These are phyloP conservation scores for Nesoenas mayeri DNA, from an alignment of 2,113 vertebrate genomes.

Conservation along the genomic window DNA sequence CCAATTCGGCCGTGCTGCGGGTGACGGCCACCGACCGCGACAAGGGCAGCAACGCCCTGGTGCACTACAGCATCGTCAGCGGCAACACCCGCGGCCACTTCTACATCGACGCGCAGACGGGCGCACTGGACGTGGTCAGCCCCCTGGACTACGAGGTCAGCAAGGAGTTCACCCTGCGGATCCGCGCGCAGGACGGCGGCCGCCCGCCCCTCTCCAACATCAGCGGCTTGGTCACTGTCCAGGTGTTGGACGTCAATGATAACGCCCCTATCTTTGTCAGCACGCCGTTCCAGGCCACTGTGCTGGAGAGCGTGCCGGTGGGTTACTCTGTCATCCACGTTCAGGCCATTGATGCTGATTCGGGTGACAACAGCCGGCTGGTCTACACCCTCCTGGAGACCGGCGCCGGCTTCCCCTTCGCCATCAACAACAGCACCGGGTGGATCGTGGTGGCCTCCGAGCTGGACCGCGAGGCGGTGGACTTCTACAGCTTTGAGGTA, in stretches of 20 bases:
- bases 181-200: constrained; percentile 92
- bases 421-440: constrained; percentile 92
- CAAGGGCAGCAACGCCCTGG: constrained; percentile 87
- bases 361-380: constrained; percentile 88
- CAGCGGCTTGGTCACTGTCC: constrained; percentile 90
- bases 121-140: constrained; percentile 88
- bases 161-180: constrained; percentile 90
- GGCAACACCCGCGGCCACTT: constrained; percentile 95
- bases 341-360: constrained; percentile 93
- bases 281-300: constrained; percentile 92
- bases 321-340: constrained; percentile 93
- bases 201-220: constrained; percentile 93
- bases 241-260: constrained; percentile 93
- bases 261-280: constrained; percentile 96
- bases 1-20: constrained; percentile 83
- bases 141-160: constrained; percentile 91
- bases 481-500: constrained; percentile 92
- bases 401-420: constrained; percentile 82
- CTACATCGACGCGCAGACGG: constrained; percentile 92
- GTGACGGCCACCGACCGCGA: constrained; percentile 89
- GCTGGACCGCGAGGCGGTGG: constrained; percentile 89
- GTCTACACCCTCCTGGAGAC: constrained; percentile 86
- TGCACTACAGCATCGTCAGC: constrained; percentile 97
- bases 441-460: constrained; percentile 91
- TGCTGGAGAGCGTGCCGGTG: constrained; percentile 90